Conservation (phyloP, 2,797 vertebrate genomes). For the Centroberyx gerrardi region DNA sequence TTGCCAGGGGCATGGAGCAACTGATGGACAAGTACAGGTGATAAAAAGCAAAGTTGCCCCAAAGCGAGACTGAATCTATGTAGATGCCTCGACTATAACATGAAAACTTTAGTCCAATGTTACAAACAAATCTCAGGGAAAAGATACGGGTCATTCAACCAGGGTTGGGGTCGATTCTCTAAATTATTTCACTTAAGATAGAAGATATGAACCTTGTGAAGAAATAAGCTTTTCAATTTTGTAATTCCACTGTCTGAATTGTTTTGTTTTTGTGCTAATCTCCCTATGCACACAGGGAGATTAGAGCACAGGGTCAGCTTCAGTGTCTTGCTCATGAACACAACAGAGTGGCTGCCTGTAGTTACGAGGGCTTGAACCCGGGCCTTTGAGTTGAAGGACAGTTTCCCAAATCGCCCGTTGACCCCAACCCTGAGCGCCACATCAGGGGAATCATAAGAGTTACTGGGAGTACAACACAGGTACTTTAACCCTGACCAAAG, state of each 20-base stretch:
- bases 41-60: conserved; percentile 67
- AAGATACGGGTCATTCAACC: conserved; percentile 31
- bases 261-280: too few relatives aligned
- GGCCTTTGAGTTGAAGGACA: too few relatives aligned
- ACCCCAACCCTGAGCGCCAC: neutral
- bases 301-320: too few relatives aligned
- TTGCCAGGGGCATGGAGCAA: conserved; percentile 65
- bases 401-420: neutral
- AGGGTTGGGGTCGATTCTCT: neutral
- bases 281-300: neutral
- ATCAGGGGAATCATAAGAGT: too few relatives aligned
- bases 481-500: neutral
- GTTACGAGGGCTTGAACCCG: too few relatives aligned
- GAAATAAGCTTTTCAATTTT: too few relatives aligned
- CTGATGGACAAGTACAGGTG: conserved; percentile 70
- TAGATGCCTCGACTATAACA: conserved; percentile 45
- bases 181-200: neutral
- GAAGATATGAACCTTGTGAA: neutral
- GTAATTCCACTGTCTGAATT: too few relatives aligned
- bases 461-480: neutral
- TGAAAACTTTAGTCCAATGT: conserved; percentile 15
- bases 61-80: conserved; percentile 51
- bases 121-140: conserved; percentile 32
- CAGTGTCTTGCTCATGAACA: neutral
- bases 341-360: neutral